phyloP scores from a whole-genome alignment of 2,113 vertebrate genomes.

The Charadrius vociferus region DNA sequence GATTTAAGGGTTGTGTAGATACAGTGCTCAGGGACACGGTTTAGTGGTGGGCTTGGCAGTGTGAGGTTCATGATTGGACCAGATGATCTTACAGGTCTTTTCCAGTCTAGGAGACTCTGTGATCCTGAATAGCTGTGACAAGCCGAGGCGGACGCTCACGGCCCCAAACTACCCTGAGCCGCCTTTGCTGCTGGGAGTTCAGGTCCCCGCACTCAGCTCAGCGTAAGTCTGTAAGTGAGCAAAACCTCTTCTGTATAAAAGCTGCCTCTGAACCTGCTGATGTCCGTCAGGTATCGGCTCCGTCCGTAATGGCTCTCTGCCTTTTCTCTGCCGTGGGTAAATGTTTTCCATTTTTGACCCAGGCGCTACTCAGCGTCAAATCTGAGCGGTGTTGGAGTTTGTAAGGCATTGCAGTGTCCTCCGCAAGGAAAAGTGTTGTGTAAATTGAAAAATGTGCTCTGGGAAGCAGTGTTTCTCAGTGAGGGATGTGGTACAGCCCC shows the following conservation, averaged over 20 bases:
- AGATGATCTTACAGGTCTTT: too few species aligned
- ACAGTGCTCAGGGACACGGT: too few species aligned
- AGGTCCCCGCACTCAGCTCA: accelerated
- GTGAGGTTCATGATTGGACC: too few species aligned
- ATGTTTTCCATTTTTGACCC: not conserved
- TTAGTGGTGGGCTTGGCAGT: too few species aligned
- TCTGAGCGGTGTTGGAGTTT: accelerated
- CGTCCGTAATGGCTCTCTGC: accelerated
- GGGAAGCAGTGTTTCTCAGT: not conserved
- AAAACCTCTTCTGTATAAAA: not conserved
- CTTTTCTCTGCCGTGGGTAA: not conserved
- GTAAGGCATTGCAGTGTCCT: accelerated
- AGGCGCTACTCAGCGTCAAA: accelerated
- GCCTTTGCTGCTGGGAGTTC: not conserved
- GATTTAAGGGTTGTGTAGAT: too few species aligned
- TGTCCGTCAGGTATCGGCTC: accelerated
- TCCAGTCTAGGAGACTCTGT: too few species aligned
- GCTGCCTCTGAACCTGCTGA: not conserved
- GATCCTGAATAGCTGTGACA: not conserved
- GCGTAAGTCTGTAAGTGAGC: accelerated
- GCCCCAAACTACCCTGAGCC: not conserved
- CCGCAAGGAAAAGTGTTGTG: not conserved
- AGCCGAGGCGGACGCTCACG: not conserved
- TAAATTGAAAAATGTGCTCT: not conserved
- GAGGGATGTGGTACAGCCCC: accelerated